Evolutionary conservation across 2,888 invertebrate genomes (phyloP), one percentile per base, ranked within the genome.

Genomic region (Drosophila lacicola): DNA sequence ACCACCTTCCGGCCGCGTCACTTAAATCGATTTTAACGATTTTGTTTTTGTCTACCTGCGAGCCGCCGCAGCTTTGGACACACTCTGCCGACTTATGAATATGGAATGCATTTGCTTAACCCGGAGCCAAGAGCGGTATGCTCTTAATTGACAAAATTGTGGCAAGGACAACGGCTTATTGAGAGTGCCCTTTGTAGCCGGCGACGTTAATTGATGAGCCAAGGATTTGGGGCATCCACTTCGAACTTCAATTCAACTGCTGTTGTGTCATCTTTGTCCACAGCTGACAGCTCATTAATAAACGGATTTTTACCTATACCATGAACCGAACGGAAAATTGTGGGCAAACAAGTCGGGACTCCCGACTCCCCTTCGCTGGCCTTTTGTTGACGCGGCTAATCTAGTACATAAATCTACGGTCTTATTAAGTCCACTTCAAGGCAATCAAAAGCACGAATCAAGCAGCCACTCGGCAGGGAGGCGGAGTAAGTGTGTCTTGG

Each of bases 111-210:
- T 65, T 82, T 75, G 73, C 78, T 70, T 49, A 58, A 63, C 53
- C 61, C 37, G 44, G 49, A 39, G 55, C 49, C 47, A 63, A 51
- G 37, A 56, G 39, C 34, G 55, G 37, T 74, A 62, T 66, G 70
- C 68, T 72, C 75, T 72, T 88, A 79, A 85, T 88, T 88, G 85
- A 88, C 85, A 83, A 85, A 85, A 87, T 64, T 88, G 80, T 87
- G 85, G 84, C 85, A 85, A 88, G 85, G 85, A 88, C 89, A 63
- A 19, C 39, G 44, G 37, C 58, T 46, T 58, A 72, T 57, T 68
- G 55, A 53, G 45, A 65, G 33, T 56, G 50, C 46, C 55, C 34
- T 42, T 67, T 67, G 68, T 63, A 11, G 65, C 55, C 45, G n/a
- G 21, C 64, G 80, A 77, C 82, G 63, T 70, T 83, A 86, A 85